Evolutionary conservation across 2,113 vertebrate genomes (phyloP).

Genomic region (Platycercus adscitus): DNA sequence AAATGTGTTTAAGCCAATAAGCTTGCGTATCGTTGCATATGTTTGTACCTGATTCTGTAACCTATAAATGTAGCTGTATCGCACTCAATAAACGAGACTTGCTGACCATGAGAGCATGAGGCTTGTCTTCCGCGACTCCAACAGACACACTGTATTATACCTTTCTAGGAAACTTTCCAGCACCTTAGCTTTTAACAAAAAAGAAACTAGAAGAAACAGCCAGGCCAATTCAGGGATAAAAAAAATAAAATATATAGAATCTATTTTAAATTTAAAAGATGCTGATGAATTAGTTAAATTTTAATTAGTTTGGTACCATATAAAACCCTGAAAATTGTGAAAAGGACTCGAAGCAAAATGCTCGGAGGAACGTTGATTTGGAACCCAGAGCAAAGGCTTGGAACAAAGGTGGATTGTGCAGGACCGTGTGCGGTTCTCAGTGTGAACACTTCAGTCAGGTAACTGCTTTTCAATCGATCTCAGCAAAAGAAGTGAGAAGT

Average conservation of each 20-base stretch:
- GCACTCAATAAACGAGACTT: too few relatives aligned
- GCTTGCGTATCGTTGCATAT: too few relatives aligned
- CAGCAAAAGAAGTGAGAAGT: conserved; percentile 7
- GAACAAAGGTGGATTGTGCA: conserved; percentile 2
- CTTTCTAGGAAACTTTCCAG: conserved; percentile 47
- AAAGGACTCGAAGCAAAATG: conserved; percentile 6
- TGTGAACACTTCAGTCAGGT: not conserved
- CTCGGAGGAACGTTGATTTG: not conserved
- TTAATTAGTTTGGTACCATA: not conserved
- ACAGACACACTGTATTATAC: not conserved
- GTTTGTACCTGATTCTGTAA: too few relatives aligned
- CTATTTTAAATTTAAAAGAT: conserved; percentile 31
- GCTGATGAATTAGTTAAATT: conserved; percentile 39
- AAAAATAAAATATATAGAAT: not conserved
- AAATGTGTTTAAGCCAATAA: too few relatives aligned
- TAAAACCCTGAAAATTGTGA: not conserved
- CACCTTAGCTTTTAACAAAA: conserved; percentile 24
- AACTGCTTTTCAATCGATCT: conserved; percentile 33
- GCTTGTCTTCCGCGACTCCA: too few relatives aligned
- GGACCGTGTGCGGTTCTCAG: not conserved
- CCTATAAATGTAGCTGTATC: too few relatives aligned
- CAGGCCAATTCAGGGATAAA: not conserved
- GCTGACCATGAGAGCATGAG: too few relatives aligned
- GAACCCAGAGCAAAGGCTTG: not conserved
- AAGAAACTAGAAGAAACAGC: not conserved